Percentiles rank a stretch among this genome's conserved stretches.
Conservation (phyloP, 2,888 invertebrate species). For the Caenorhabditis macrosperma region DNA sequence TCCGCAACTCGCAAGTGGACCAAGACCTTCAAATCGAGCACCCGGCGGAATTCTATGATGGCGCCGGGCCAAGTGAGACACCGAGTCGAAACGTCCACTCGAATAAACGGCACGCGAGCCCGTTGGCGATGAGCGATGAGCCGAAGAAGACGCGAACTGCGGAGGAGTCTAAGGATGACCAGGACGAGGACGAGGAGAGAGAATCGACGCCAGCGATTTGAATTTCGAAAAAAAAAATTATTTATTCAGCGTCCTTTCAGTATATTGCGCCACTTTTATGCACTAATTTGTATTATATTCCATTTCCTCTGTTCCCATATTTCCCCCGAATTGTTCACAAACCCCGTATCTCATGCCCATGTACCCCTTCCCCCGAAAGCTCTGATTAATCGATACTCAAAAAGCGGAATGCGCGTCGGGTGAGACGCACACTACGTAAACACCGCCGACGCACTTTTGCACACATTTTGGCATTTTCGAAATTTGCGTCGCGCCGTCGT, state of each 20-base stretch:
- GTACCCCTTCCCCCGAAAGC: neutral
- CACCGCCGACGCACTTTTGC: conserved; percentile 22
- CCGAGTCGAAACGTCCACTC: conserved; percentile 60
- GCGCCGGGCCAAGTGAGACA: conserved; percentile 78
- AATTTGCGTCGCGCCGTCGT: conserved; percentile 8
- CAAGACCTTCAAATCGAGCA: conserved; percentile 93
- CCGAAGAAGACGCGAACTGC: conserved; percentile 47
- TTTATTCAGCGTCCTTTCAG: no score
- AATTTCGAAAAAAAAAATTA: neutral
- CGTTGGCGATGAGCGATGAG: conserved; percentile 10
- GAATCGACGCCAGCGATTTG: neutral
- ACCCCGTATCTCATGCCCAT: neutral
- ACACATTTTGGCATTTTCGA: conserved; percentile 10
- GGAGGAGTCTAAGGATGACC: no score
- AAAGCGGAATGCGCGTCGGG: conserved; percentile 16
- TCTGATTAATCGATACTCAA: neutral
- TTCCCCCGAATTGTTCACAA: neutral
- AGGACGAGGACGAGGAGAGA: conserved; percentile 18
- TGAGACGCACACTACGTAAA: conserved; percentile 16
- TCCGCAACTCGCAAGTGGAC: conserved; percentile 81
- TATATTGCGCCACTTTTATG: neutral
- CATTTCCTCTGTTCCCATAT: neutral
- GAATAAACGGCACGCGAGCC: conserved; percentile 21
- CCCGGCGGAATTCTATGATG: conserved; percentile 90
- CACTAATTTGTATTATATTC: conserved; percentile 14